These are phyloP conservation scores for Asarcornis scutulata DNA, from an alignment of 2,113 vertebrate species.

Conservation along the genomic window DNA sequence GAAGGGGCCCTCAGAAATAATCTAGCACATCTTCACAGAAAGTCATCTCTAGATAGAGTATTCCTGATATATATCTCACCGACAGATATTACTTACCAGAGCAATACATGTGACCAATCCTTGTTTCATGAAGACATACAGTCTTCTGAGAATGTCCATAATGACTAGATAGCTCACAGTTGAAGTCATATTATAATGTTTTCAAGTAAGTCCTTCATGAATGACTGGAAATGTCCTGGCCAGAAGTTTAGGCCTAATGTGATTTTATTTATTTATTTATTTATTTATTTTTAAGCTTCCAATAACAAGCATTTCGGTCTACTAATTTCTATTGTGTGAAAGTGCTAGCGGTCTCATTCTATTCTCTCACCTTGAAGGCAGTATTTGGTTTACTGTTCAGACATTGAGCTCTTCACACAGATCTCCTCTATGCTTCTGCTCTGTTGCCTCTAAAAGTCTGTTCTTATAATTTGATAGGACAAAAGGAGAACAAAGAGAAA, in stretches of 20 bases:
- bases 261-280: too few relatives aligned
- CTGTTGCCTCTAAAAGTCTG: background rate
- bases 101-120: fast-evolving
- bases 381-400: background rate
- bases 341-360: background rate
- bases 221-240: background rate
- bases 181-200: background rate
- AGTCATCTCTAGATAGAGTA: background rate
- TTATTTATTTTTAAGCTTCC: background rate
- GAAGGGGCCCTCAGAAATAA: background rate
- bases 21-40: background rate
- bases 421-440: background rate
- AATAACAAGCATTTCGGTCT: background rate
- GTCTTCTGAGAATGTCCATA: background rate
- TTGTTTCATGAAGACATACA: fast-evolving
- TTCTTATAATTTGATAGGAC: background rate
- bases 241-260: background rate
- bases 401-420: background rate
- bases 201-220: background rate
- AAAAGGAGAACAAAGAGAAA: background rate
- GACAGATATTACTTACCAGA: background rate
- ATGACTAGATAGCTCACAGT: background rate
- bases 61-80: background rate
- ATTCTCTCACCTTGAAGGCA: background rate
- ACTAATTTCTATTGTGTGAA: background rate